Base-by-base conservation (phyloP, 2,797 vertebrate species). In the Gorsachius magnificus region DNA sequence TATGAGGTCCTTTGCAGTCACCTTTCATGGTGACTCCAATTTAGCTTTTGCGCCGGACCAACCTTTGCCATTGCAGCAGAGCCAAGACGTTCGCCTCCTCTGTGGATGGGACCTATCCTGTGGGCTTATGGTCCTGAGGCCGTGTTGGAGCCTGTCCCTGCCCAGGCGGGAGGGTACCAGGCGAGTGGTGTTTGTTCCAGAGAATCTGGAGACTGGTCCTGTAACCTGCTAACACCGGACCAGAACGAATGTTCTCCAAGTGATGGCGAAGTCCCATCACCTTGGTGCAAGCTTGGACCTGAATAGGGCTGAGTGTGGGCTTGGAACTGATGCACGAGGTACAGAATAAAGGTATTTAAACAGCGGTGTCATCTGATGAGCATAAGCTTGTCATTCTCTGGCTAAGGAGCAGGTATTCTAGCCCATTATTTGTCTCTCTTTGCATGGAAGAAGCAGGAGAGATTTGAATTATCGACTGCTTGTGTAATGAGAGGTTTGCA, bases 151-250 rank as follows among this genome's bases (percentile, higher is more conserved):
- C 51, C 61, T 19, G 1, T 14, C 65, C 45, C 45, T 58, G 21
- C 11, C 16, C 6, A 4, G 9, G 53, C 18, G 0, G 28, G 22
- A 12, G 16, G 54, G 48, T 13, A 6, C 16, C 6, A 0, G 60
- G 24, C 48, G 36, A 35, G 45, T 8, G 1, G 41, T 56, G 6
- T 35, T 79, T 61, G 60, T 63, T 64, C 71, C 51, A 33, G n/a
- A 50, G 61, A 28, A 26, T 21, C 51, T 53, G 63, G 28, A 65
- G 5, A 22, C 50, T 24, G 28, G 35, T 43, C 18, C n/a, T 43
- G 0, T 16, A 24, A 22, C 16, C 48, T 71, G 38, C 31, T 48
- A 2, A 5, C 6, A 16, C 1, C 45, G 50, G n/a, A 45, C 16
- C 29, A 58, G 57, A 31, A 36, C 14, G 11, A 0, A 24, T 0